Evolutionary conservation across 2,888 invertebrate species (phyloP).

Genomic region (Neoascia interrupta): DNA sequence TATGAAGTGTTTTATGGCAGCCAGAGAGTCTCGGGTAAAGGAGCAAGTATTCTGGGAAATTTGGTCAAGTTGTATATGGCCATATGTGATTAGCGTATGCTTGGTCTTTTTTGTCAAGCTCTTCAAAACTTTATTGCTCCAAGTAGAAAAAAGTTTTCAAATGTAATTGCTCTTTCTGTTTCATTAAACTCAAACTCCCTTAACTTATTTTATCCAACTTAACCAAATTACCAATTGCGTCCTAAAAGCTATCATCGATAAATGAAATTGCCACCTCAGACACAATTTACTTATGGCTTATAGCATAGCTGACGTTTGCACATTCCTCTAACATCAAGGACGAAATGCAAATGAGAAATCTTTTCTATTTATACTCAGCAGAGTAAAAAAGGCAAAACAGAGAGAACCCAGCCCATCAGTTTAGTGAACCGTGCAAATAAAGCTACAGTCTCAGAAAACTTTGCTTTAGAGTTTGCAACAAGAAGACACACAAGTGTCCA

Average conservation of each 20-base stretch:
- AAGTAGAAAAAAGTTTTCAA: no score
- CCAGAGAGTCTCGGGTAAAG: no score
- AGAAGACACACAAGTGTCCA: conserved; percentile 18
- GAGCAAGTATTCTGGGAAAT: no score
- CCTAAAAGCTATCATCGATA: conserved; percentile 20
- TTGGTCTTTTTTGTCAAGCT: no score
- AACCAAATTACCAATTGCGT: conserved; percentile 8
- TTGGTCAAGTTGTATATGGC: no score
- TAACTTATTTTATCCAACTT: background rate
- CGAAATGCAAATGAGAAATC: conserved; percentile 59
- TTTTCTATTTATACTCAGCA: conserved; percentile 1
- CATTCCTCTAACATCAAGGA: conserved; percentile 39
- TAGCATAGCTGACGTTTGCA: conserved; percentile 27
- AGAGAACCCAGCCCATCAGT: conserved; percentile 1
- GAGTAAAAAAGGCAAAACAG: background rate
- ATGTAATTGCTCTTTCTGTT: no score
- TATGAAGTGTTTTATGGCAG: no score
- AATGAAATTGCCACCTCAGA: conserved; percentile 33
- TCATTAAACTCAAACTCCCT: no score
- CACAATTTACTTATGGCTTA: no score
- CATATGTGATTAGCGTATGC: no score
- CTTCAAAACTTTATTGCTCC: no score
- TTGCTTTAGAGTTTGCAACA: background rate
- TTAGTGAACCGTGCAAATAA: conserved; percentile 56
- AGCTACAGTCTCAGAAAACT: conserved; percentile 3